Percentiles rank a stretch among this genome's conserved stretches.
Evolutionary conservation across 2,888 invertebrate species (phyloP).

Genomic region (Agriopis marginaria): DNA sequence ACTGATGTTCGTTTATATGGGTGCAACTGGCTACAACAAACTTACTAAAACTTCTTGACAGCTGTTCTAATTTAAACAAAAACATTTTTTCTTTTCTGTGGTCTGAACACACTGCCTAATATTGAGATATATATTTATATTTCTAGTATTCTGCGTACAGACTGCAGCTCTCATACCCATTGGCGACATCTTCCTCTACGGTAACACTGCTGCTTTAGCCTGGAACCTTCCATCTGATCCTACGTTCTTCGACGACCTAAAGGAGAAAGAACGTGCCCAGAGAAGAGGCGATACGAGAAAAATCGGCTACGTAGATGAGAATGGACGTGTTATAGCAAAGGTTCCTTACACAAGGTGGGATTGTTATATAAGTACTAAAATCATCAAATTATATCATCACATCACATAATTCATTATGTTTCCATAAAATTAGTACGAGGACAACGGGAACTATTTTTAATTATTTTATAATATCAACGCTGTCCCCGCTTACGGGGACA

Average conservation of each 20-base stretch:
- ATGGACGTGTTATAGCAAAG: conserved; percentile 66
- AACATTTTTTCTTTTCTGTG: no score
- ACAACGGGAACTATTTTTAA: no score
- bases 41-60: no score
- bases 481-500: no score
- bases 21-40: no score
- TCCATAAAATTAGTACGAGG: no score
- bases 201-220: conserved; percentile 91
- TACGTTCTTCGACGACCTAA: conserved; percentile 63
- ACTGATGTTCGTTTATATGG: no score
- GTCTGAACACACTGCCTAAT: no score
- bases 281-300: conserved; percentile 66
- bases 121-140: neutral
- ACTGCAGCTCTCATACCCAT: conserved; percentile 85
- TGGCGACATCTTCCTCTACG: conserved; percentile 88
- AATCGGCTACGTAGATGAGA: conserved; percentile 68
- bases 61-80: no score
- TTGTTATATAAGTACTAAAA: neutral
- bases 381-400: no score
- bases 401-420: no score
- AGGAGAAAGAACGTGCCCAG: conserved; percentile 61
- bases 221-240: conserved; percentile 90
- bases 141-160: conserved; percentile 88
- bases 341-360: conserved; percentile 70
- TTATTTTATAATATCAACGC: no score